phyloP scores from a whole-genome alignment of 1,140 invertebrate genomes.

The Holotrichia oblita region DNA sequence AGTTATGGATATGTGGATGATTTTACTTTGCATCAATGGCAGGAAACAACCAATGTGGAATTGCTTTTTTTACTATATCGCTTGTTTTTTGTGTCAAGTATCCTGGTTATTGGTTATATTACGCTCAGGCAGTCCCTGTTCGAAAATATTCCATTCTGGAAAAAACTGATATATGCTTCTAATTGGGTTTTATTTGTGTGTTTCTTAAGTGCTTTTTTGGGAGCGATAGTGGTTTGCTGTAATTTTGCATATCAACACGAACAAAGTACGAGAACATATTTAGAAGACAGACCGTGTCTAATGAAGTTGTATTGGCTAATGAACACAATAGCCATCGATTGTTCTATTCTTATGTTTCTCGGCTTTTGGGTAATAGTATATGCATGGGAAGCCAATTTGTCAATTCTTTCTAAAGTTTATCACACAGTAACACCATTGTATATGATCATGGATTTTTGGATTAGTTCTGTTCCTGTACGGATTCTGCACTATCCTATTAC shows the following conservation, averaged over 20 bases:
- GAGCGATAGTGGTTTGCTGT: slow-evolving; percentile 6
- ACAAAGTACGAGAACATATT: not conserved
- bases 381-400: not conserved
- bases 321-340: slow-evolving; percentile 28
- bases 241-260: slow-evolving; percentile 28
- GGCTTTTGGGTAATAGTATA: slow-evolving; percentile 14
- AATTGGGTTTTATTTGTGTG: slow-evolving; percentile 36
- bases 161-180: slow-evolving; percentile 17
- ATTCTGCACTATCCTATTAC: slow-evolving; percentile 21
- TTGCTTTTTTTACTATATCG: slow-evolving; percentile 1
- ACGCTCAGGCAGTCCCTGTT: not conserved
- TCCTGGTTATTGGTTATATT: not conserved
- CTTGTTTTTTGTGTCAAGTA: not conserved
- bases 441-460: slow-evolving; percentile 36
- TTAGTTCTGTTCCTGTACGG: slow-evolving; percentile 15
- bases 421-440: slow-evolving; percentile 24
- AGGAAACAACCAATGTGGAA: not conserved
- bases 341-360: not conserved
- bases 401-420: slow-evolving; percentile 10
- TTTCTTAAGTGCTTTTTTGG: not conserved
- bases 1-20: slow-evolving; percentile 26
- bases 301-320: slow-evolving; percentile 3
- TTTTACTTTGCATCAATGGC: slow-evolving; percentile 34
- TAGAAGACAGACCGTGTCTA: not conserved
- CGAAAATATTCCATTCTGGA: not conserved